phyloP scores from a whole-genome alignment of 1,140 invertebrate species.

The Ips typographus region DNA sequence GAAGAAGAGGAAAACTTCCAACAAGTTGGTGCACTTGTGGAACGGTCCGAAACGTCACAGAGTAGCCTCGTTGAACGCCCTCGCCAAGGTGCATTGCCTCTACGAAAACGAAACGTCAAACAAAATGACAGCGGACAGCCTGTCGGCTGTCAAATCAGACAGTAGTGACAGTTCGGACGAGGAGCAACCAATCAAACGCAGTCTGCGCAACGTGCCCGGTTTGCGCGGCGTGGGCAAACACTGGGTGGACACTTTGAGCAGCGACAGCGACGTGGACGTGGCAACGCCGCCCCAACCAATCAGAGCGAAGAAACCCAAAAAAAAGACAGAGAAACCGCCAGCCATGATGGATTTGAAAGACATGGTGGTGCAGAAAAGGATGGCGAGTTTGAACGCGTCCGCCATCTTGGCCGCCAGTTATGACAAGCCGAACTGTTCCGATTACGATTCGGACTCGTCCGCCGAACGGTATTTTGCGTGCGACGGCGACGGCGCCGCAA shows the following conservation, averaged over 20 bases:
- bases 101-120: constrained; percentile 84
- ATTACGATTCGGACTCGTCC: constrained; percentile 58
- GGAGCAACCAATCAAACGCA: constrained; percentile 53
- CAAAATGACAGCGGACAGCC: constrained; percentile 52
- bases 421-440: constrained; percentile 65
- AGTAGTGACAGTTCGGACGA: constrained; percentile 45
- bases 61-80: constrained; percentile 84
- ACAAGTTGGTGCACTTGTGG: constrained; percentile 60
- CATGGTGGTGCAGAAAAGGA: constrained; percentile 85
- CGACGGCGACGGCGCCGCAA: constrained; percentile 52
- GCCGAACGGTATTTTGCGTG: constrained; percentile 46
- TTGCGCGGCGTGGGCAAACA: constrained; percentile 76
- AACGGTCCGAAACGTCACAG: constrained; percentile 76
- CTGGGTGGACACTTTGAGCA: constrained; percentile 70
- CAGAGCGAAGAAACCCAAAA: constrained; percentile 34
- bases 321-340: constrained; percentile 50
- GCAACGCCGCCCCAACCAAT: constrained; percentile 30
- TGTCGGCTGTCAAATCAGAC: constrained; percentile 31
- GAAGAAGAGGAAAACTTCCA: neutral
- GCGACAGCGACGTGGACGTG: constrained; percentile 49
- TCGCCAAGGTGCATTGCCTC: constrained; percentile 89
- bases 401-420: constrained; percentile 91
- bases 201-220: constrained; percentile 70
- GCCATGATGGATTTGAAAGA: constrained; percentile 82
- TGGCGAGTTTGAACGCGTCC: constrained; percentile 90